A percentile compares a stretch with the other conserved stretches of the same genome.
phyloP scores from a whole-genome alignment of 2,113 vertebrate species.

The Ictalurus furcatus region DNA sequence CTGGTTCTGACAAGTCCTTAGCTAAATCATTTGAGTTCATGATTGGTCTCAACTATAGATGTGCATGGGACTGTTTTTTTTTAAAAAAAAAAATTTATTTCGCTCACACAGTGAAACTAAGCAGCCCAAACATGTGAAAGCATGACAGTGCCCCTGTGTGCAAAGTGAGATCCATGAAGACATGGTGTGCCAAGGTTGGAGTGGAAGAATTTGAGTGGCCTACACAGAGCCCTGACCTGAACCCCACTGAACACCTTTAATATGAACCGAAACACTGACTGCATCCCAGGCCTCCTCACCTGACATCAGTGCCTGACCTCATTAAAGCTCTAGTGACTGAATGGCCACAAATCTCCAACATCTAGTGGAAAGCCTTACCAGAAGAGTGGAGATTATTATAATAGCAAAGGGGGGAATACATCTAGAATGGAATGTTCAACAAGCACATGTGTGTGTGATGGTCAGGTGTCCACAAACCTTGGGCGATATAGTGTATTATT shows the following conservation, averaged over 20 bases:
- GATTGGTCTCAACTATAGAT: background rate
- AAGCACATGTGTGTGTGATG: background rate
- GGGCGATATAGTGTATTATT: background rate
- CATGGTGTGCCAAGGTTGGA: background rate
- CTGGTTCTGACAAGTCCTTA: background rate
- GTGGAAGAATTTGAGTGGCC: background rate
- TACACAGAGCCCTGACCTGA: background rate
- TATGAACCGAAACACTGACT: background rate
- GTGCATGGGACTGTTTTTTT: background rate
- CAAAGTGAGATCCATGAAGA: background rate
- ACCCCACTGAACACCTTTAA: background rate
- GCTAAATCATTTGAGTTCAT: background rate
- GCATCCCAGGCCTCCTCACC: background rate
- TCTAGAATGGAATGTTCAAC: background rate
- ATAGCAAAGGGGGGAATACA: background rate
- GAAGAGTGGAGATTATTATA: background rate
- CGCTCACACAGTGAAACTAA: background rate
- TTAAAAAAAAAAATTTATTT: no score
- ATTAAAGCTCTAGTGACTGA: background rate
- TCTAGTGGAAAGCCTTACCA: background rate
- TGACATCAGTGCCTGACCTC: background rate
- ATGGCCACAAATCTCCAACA: background rate
- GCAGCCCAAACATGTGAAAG: background rate
- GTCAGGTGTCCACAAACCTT: background rate
- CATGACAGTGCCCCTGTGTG: background rate